Base-by-base conservation (phyloP, 2,113 vertebrate species). In the Boulengeromyrus knoepffleri region DNA sequence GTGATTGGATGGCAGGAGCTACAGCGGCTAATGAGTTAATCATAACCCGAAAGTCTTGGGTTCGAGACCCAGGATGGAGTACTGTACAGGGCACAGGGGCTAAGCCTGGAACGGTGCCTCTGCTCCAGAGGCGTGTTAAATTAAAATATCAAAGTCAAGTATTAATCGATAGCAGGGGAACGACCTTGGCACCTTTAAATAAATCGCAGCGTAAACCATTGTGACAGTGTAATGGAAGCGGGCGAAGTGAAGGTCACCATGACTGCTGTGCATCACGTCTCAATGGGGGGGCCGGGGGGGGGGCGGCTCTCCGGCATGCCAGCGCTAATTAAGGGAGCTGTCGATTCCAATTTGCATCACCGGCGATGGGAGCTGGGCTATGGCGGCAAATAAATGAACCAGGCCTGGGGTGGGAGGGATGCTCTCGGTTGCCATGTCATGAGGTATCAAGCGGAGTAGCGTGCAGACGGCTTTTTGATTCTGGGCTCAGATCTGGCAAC, bases 291-390 rank as follows among this genome's bases (percentile, higher is more conserved):
- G 27, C 27, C 5, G 27, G 62, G 24, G 62, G 62, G 7, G n/a
- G 70, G 36, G 31, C 0, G 36, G 36, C 74, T 19, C 36, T 80
- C 74, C 15, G 2, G 58, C 88, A 31, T 1, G 24, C 58, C 58
- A 88, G 45, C 12, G 10, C 45, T 88, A 88, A 88, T 88, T 88
- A 74, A 49, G 62, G 45, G 45, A 88, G 19, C 42, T 77, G 88
- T 88, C 88, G 66, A 49, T 88, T 74, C 62, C n/a, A 88, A 88
- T 88, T n/a, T 19, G 46, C 45, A 88, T 88, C 58, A 88, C 36
- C 19, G 88, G 53, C n/a, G n/a, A 74, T n/a, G 6, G 24, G 10
- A 88, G 62, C 62, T 46, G 66, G 8, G 45, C 74, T 80, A 47
- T 24, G 45, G 45, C 24, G 12, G 66, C 24, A 50, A 47, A 74